Evolutionary conservation across 2,888 invertebrate species (phyloP).

Genomic region (Megaustenia siamemsis): DNA sequence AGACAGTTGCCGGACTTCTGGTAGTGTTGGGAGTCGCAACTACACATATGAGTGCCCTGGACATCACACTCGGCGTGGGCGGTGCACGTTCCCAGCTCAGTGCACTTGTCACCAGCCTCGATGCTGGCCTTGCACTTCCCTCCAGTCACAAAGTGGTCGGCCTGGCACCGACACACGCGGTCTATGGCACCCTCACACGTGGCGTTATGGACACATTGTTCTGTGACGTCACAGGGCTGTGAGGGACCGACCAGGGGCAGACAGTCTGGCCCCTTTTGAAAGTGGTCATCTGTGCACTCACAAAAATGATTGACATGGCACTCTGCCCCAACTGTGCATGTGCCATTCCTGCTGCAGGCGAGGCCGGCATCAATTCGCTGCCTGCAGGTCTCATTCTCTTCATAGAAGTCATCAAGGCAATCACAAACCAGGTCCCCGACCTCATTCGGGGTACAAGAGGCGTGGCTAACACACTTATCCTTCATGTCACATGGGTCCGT

Average conservation of each 20-base stretch:
- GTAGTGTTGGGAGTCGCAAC: slow-evolving; percentile 45
- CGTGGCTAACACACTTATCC: slow-evolving; percentile 44
- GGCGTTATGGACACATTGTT: slow-evolving; percentile 53
- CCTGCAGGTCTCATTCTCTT: slow-evolving; percentile 32
- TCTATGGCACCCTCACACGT: slow-evolving; percentile 32
- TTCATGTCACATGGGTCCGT: slow-evolving; percentile 45
- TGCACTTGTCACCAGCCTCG: slow-evolving; percentile 40
- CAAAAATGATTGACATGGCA: background rate
- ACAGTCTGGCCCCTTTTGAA: slow-evolving; percentile 9
- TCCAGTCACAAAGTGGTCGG: slow-evolving; percentile 46
- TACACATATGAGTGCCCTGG: background rate
- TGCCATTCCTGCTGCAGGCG: slow-evolving; percentile 40
- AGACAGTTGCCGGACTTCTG: slow-evolving; percentile 46
- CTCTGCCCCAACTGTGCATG: slow-evolving; percentile 27
- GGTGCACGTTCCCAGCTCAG: slow-evolving; percentile 29
- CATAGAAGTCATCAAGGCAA: slow-evolving; percentile 51
- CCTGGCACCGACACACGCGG: slow-evolving; percentile 44
- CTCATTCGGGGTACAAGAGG: slow-evolving; percentile 25
- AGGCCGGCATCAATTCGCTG: slow-evolving; percentile 27
- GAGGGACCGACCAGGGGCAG: slow-evolving; percentile 18
- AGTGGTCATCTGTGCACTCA: slow-evolving; percentile 4
- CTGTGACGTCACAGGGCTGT: slow-evolving; percentile 40
- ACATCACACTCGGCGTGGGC: slow-evolving; percentile 39
- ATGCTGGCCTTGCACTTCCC: slow-evolving; percentile 52
- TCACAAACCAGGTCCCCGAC: slow-evolving; percentile 34